These are phyloP conservation scores for Petrocephalus sullivani DNA, from an alignment of 2,797 vertebrate species.

Conservation along the genomic window DNA sequence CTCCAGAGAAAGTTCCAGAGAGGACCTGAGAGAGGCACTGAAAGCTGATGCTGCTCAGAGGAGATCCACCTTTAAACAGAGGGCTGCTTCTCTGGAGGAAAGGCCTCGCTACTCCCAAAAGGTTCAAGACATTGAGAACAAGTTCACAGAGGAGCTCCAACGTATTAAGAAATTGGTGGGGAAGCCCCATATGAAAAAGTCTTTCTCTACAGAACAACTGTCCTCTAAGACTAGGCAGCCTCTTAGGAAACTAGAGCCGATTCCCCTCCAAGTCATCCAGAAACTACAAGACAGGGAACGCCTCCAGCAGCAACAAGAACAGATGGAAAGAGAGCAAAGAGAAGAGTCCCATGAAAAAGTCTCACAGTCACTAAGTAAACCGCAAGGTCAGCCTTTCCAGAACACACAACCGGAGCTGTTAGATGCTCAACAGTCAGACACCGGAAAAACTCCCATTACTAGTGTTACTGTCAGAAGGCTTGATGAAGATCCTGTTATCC, in stretches of 20 bases:
- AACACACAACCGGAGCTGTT: constrained; percentile 31
- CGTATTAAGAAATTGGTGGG: constrained; percentile 88
- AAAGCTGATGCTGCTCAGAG: constrained; percentile 75
- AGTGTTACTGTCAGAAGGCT: constrained; percentile 35
- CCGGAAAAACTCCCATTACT: constrained; percentile 39
- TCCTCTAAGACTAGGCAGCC: constrained; percentile 59
- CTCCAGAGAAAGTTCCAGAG: constrained; percentile 76
- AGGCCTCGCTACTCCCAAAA: constrained; percentile 78
- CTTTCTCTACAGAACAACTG: constrained; percentile 73
- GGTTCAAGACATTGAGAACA: constrained; percentile 85
- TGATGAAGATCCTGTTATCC: constrained; percentile 48
- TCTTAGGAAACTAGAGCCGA: constrained; percentile 63
- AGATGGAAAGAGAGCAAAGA: constrained; percentile 46
- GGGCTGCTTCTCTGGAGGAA: constrained; percentile 87
- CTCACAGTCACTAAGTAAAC: constrained; percentile 26
- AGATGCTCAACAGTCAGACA: constrained; percentile 38
- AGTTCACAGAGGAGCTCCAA: constrained; percentile 87
- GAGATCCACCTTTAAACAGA: constrained; percentile 79
- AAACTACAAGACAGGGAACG: constrained; percentile 69
- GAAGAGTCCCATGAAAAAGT: constrained; percentile 35
- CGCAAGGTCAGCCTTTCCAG: constrained; percentile 40
- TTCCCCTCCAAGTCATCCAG: constrained; percentile 69
- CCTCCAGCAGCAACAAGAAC: constrained; percentile 60
- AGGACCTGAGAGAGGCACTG: constrained; percentile 72
- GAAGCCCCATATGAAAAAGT: constrained; percentile 88